phyloP scores from a whole-genome alignment of 2,113 vertebrate species.

The Lepus americanus region DNA sequence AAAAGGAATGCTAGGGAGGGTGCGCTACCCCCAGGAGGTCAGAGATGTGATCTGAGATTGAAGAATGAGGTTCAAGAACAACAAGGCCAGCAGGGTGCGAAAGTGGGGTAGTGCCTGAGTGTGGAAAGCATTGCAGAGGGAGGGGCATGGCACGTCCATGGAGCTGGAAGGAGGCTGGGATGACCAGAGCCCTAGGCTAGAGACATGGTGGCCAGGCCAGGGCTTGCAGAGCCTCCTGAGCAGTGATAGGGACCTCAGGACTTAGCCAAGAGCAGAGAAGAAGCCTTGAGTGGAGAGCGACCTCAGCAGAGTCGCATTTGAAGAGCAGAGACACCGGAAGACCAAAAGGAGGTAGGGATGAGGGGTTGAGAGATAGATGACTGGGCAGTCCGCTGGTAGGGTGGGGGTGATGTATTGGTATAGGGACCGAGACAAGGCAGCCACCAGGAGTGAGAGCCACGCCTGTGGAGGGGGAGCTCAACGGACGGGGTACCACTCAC shows the following conservation, averaged over 20 bases:
- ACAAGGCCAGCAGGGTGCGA: rapidly evolving
- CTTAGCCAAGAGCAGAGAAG: background rate
- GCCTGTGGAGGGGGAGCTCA: background rate
- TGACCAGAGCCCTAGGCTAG: background rate
- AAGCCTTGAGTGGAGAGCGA: background rate
- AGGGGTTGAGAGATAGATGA: rapidly evolving
- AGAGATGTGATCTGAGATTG: background rate
- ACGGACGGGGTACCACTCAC: rapidly evolving
- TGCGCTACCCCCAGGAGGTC: too few relatives aligned
- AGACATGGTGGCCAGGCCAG: background rate
- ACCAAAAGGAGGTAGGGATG: background rate
- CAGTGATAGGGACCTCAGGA: background rate
- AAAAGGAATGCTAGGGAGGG: background rate
- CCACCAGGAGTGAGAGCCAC: too few relatives aligned
- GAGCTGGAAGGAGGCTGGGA: background rate
- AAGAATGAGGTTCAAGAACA: background rate
- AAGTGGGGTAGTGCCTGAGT: background rate
- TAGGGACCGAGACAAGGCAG: background rate
- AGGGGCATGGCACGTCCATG: too few relatives aligned
- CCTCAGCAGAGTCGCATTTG: background rate
- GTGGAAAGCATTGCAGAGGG: background rate
- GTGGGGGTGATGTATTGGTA: background rate
- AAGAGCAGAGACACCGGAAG: background rate
- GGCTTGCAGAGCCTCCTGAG: background rate
- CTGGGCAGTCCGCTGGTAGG: background rate